Evolutionary conservation across 2,113 vertebrate species (phyloP).

Genomic region (Fregata magnificens): DNA sequence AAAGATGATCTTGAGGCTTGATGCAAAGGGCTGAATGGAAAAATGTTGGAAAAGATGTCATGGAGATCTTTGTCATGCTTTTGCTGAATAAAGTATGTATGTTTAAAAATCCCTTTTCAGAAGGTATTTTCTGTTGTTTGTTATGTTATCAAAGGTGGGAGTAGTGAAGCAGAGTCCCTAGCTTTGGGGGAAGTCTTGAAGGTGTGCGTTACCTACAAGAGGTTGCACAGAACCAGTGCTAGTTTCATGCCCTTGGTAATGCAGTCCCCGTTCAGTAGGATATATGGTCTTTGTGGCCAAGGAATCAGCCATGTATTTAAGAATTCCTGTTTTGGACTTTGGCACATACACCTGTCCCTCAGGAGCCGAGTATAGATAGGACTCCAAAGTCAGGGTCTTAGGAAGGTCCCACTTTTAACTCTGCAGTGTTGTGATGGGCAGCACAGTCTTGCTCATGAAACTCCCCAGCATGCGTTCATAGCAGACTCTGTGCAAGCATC

Average conservation of each 20-base stretch:
- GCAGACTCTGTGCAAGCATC: background rate
- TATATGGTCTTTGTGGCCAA: background rate
- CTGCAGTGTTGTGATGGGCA: background rate
- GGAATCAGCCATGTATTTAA: background rate
- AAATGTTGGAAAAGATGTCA: background rate
- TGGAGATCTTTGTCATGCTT: background rate
- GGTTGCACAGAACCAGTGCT: background rate
- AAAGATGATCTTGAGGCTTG: background rate
- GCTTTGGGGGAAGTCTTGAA: background rate
- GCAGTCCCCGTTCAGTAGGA: background rate
- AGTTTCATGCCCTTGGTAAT: background rate
- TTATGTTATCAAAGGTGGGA: background rate
- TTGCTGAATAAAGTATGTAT: background rate
- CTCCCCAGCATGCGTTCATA: background rate
- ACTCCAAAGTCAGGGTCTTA: background rate
- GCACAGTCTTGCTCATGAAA: background rate
- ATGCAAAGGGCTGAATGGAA: background rate
- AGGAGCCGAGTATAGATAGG: background rate
- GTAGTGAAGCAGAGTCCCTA: background rate
- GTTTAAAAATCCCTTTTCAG: background rate
- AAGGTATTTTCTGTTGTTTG: background rate
- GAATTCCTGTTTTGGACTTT: background rate
- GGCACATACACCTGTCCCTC: background rate
- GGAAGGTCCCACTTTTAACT: background rate
- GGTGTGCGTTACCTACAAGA: background rate